phyloP scores from a whole-genome alignment of 2,113 vertebrate genomes.

The Corythaixoides concolor region DNA sequence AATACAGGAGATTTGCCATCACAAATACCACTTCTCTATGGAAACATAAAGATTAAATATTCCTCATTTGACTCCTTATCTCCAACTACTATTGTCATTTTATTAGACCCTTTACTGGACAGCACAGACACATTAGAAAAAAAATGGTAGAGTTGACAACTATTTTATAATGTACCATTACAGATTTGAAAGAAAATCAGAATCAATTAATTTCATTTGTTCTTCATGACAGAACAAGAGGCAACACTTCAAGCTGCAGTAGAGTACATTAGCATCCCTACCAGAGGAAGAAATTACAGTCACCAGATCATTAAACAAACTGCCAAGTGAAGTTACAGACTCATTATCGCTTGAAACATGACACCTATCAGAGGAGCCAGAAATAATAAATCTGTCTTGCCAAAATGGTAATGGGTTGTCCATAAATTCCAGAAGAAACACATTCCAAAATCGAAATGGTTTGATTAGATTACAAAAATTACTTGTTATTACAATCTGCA shows the following conservation, averaged over 20 bases:
- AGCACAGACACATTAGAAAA: neutral
- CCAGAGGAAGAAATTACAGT: constrained; percentile 9
- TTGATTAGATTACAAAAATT: constrained; percentile 26
- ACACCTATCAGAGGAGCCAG: constrained; percentile 23
- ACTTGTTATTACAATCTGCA: neutral
- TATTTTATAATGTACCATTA: neutral
- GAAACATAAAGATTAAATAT: neutral
- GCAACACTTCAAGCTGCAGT: constrained; percentile 6
- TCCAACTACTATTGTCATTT: neutral
- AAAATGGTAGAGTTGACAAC: neutral
- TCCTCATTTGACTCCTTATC: neutral
- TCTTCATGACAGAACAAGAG: constrained; percentile 39
- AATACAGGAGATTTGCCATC: neutral
- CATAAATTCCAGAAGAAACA: neutral
- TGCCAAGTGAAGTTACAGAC: constrained; percentile 46
- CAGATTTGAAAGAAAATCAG: constrained; percentile 12
- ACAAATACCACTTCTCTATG: neutral
- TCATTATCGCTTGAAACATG: constrained; percentile 51
- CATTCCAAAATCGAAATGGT: neutral
- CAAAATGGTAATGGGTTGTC: neutral
- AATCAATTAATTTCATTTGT: constrained; percentile 38
- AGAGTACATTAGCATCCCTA: constrained; percentile 6
- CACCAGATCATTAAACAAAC: constrained; percentile 52
- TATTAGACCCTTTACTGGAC: neutral
- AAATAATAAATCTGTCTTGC: constrained; percentile 34